Percentiles rank a stretch among this genome's conserved stretches.
phyloP scores from a whole-genome alignment of 2,888 invertebrate species.

The Epistrophe eligans region DNA sequence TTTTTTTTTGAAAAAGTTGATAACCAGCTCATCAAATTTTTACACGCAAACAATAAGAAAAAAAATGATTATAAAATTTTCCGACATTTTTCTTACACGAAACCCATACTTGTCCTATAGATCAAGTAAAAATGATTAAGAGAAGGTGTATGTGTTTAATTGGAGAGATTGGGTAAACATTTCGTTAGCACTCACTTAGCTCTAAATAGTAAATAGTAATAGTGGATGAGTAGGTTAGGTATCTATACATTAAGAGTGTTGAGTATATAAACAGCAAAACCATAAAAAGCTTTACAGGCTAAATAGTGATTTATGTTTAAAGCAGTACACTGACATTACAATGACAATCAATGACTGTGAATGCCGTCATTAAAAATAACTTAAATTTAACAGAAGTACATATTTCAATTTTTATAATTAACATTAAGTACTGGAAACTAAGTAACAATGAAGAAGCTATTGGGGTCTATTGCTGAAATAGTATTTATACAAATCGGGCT shows the following conservation, averaged over 20 bases:
- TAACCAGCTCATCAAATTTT: too few species aligned
- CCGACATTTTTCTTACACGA: too few species aligned
- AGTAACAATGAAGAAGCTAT: too few species aligned
- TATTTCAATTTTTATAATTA: not conserved
- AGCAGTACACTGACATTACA: not conserved
- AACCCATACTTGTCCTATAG: too few species aligned
- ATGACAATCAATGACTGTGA: conserved; percentile 9
- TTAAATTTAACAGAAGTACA: not conserved
- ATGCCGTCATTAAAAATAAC: conserved; percentile 2
- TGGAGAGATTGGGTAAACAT: not conserved
- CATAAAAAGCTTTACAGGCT: not conserved
- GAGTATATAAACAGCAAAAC: conserved; percentile 1
- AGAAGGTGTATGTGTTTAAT: too few species aligned
- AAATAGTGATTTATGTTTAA: conserved; percentile 11
- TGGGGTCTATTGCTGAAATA: too few species aligned
- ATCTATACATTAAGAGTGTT: not conserved
- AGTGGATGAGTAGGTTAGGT: too few species aligned
- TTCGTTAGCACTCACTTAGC: not conserved
- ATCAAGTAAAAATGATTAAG: not conserved
- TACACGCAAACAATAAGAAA: too few species aligned
- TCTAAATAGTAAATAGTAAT: not conserved
- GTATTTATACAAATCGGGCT: too few species aligned
- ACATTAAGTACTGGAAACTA: too few species aligned
- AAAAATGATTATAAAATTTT: too few species aligned
- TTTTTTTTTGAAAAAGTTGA: too few species aligned